Conservation (phyloP, 1,140 invertebrate species). For the Drosophila asahinai region DNA sequence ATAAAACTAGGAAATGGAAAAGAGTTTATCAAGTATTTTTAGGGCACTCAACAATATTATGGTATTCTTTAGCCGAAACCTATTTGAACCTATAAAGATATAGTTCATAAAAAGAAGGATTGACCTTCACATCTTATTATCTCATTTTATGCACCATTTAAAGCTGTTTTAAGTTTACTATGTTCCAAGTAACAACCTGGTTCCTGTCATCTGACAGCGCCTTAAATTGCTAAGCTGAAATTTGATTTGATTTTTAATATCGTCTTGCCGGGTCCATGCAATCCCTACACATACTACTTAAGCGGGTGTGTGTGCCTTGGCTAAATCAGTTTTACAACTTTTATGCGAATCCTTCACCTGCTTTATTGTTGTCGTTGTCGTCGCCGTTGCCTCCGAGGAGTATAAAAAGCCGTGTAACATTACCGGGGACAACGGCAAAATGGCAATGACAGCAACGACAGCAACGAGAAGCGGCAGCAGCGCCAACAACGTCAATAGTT, state of each 20-base stretch:
- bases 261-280: constrained; percentile 20
- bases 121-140: not conserved
- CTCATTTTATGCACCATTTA: not conserved
- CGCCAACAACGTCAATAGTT: constrained; percentile 58
- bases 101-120: not conserved
- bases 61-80: no score
- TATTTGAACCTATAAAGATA: not conserved
- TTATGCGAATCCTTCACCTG: constrained; percentile 73
- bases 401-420: constrained; percentile 59
- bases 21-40: no score
- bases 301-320: constrained; percentile 22
- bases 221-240: constrained; percentile 53
- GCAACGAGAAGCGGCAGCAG: constrained; percentile 18
- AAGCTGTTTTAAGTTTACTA: constrained; percentile 6
- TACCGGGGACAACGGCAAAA: constrained; percentile 64
- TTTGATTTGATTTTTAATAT: constrained; percentile 75
- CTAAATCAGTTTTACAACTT: constrained; percentile 71
- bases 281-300: not conserved
- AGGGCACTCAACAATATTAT: not conserved
- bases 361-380: constrained; percentile 55
- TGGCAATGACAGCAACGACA: constrained; percentile 57
- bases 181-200: not conserved
- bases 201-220: constrained; percentile 9
- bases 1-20: not conserved
- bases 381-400: constrained; percentile 40